Base-by-base conservation (phyloP, 2,888 invertebrate species). In the Operophtera brumata region DNA sequence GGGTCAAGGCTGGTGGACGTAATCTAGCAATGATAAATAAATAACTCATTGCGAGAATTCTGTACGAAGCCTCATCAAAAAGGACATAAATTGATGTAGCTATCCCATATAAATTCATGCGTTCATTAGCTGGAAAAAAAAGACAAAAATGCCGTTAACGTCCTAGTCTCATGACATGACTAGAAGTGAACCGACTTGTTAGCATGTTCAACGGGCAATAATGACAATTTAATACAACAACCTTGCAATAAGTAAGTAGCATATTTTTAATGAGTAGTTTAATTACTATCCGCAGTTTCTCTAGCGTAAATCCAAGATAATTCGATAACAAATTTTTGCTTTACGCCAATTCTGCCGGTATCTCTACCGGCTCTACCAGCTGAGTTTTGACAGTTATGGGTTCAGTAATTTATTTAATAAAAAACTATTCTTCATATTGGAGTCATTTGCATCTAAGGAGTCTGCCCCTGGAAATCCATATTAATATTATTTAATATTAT, bases 131-230 rank as follows among this genome's bases (percentile, higher is more conserved):
- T 50, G 56, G 58, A 64, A 60, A 57, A 57, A 40, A 56, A 39
- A 53, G 53, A 44, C 43, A n/a, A n/a, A 44, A 63, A 57, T 60
- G 54, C 66, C 65, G 65, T 70, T 73, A 68, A 53, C 60, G 60
- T 55, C 60, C 69, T 69, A 67, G 70, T 65, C 67, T 66, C 58
- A 59, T 59, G 65, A 63, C 63, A 52, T 66, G 65, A 66, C 64
- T 62, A 61, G 58, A 62, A 59, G 66, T 67, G 44, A 61, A 64
- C 63, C 63, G 68, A 73, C 73, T 65, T 60, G 74, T 73, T 72
- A 48, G 65, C 66, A 60, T 64, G 71, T 50, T 40, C 41, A 47
- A 47, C 46, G 47, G 39, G 28, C 42, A 43, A 43, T 47, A 47
- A 48, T 49, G 39, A 35, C 42, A 43, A 43, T 47, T 47, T 54